Evolutionary conservation across 2,113 vertebrate species (phyloP).

Genomic region (Bufo gargarizans): DNA sequence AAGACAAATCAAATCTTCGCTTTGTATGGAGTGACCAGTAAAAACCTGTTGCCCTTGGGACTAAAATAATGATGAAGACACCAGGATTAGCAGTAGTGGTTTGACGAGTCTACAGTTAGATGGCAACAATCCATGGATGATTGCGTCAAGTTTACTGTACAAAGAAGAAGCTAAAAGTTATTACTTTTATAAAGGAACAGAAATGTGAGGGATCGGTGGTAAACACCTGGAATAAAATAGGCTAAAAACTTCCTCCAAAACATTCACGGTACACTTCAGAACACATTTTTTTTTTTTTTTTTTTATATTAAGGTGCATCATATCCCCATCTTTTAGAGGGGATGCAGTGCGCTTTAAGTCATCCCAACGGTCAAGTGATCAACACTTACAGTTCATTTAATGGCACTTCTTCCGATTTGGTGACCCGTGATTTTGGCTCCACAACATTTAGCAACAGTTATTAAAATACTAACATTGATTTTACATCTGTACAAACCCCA

Average conservation of each 20-base stretch:
- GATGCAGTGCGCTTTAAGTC: conserved; percentile 48
- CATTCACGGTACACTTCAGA: conserved; percentile 47
- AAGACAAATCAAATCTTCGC: conserved; percentile 9
- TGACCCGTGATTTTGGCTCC: conserved; percentile 68
- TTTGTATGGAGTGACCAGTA: neutral
- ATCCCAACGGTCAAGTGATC: conserved; percentile 38
- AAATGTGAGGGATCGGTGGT: conserved; percentile 29
- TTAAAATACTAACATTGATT: conserved; percentile 60
- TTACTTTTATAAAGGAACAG: conserved; percentile 16
- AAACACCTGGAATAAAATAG: conserved; percentile 45
- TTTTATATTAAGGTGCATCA: conserved; percentile 46
- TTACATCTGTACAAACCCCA: conserved; percentile 48
- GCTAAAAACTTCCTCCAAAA: conserved; percentile 17
- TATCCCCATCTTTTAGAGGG: conserved; percentile 28
- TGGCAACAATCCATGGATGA: conserved; percentile 35
- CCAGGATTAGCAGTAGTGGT: conserved; percentile 41
- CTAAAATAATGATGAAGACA: neutral
- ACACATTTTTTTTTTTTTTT: conserved; percentile 26
- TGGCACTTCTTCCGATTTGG: conserved; percentile 74
- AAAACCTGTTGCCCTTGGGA: conserved; percentile 1
- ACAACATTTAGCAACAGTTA: conserved; percentile 65
- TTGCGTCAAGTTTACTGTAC: conserved; percentile 36
- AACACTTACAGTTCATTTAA: conserved; percentile 70
- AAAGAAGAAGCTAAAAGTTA: conserved; percentile 47
- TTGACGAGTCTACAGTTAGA: conserved; percentile 47